Percentiles rank a stretch among this genome's conserved stretches.
Conservation (phyloP, 2,797 vertebrate species). For the Heteromormyrus szaboi region DNA sequence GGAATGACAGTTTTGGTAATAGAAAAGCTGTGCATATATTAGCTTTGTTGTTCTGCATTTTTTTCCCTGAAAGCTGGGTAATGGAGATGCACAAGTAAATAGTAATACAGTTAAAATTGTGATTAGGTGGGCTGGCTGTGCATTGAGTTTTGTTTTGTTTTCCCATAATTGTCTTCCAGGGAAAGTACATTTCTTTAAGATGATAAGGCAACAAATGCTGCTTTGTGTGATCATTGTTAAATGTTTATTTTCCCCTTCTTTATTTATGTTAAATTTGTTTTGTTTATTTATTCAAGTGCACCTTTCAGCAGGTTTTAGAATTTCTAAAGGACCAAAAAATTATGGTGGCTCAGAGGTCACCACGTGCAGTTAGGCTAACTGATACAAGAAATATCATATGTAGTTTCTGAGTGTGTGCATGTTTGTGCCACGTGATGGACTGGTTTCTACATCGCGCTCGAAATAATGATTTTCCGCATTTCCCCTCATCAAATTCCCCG, state of each 20-base stretch:
- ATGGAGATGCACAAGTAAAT: conserved; percentile 29
- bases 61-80: conserved; percentile 22
- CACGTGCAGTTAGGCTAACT: background rate
- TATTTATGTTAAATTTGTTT: background rate
- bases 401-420: background rate
- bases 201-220: conserved; percentile 22
- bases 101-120: conserved; percentile 30
- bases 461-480: background rate
- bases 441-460: background rate
- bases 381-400: background rate
- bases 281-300: background rate
- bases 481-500: background rate
- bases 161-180: conserved; percentile 25
- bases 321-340: background rate
- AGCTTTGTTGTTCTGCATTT: conserved; percentile 24
- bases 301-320: background rate
- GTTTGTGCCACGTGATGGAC: background rate
- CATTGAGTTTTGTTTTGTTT: conserved; percentile 32
- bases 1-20: conserved; percentile 22
- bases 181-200: conserved; percentile 31
- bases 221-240: background rate
- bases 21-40: conserved; percentile 29
- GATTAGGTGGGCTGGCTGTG: conserved; percentile 32
- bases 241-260: background rate
- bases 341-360: background rate